Conservation (phyloP, 2,888 invertebrate species). For the Pseudoips prasinana region DNA sequence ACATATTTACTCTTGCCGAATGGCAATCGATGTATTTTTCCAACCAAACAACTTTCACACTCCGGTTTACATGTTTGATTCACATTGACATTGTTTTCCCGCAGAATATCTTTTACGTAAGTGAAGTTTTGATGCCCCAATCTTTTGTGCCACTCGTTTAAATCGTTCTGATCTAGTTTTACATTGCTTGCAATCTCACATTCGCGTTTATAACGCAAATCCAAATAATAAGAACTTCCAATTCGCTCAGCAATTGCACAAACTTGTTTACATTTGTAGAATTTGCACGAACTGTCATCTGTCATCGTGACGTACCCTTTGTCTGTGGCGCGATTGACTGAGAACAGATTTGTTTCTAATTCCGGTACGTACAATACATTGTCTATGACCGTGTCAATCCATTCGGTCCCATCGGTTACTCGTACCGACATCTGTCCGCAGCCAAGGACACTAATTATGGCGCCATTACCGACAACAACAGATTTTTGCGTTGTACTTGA, state of each 20-base stretch:
- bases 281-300: slow-evolving; percentile 19
- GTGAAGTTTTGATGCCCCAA: slow-evolving; percentile 21
- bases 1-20: slow-evolving; percentile 19
- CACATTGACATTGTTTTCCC: slow-evolving; percentile 18
- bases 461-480: slow-evolving; percentile 23
- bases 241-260: slow-evolving; percentile 23
- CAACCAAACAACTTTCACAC: slow-evolving; percentile 13
- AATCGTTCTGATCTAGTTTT: neutral
- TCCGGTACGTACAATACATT: slow-evolving; percentile 15
- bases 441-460: slow-evolving; percentile 13
- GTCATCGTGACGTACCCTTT: slow-evolving; percentile 27
- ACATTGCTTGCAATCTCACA: slow-evolving; percentile 3
- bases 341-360: slow-evolving; percentile 22
- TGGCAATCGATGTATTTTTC: slow-evolving; percentile 24
- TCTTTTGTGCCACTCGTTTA: slow-evolving; percentile 21
- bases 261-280: slow-evolving; percentile 14
- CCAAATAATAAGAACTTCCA: slow-evolving; percentile 10
- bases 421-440: slow-evolving; percentile 22
- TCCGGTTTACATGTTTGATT: slow-evolving; percentile 2
- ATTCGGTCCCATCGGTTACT: slow-evolving; percentile 14
- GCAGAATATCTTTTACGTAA: slow-evolving; percentile 14
- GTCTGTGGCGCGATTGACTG: slow-evolving; percentile 18
- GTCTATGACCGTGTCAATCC: too few species aligned
- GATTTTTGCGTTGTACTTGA: slow-evolving; percentile 5
- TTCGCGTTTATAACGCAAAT: too few species aligned